phyloP scores from a whole-genome alignment of 2,797 vertebrate genomes.

The Danionella dracula region DNA sequence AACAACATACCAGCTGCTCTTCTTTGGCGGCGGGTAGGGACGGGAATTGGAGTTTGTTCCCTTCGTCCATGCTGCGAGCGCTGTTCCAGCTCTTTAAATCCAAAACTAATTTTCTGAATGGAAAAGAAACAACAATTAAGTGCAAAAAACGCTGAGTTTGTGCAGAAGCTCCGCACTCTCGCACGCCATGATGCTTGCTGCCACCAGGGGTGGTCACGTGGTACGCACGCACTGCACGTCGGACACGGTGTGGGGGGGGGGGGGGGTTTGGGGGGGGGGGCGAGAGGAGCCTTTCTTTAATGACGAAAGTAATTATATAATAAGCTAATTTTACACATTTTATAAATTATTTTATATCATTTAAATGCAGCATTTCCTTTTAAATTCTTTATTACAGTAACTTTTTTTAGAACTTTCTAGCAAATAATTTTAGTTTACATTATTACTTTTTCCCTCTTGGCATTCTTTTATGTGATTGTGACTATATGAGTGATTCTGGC shows the following conservation, averaged over 20 bases:
- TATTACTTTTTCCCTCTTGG: too few species aligned
- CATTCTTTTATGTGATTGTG: too few species aligned
- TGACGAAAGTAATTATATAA: too few species aligned
- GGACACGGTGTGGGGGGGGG: background rate
- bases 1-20: conserved; percentile 79
- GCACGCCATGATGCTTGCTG: conserved; percentile 86
- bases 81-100: conserved; percentile 35
- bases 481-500: too few species aligned
- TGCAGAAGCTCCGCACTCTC: conserved; percentile 66
- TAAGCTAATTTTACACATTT: too few species aligned
- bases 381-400: too few species aligned
- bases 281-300: too few species aligned
- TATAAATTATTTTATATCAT: too few species aligned
- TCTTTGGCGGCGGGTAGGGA: conserved; percentile 85
- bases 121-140: conserved; percentile 50
- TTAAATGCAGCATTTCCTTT: too few species aligned
- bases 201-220: conserved; percentile 64
- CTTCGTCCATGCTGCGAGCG: conserved; percentile 79
- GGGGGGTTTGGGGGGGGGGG: too few species aligned
- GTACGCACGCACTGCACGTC: conserved; percentile 18
- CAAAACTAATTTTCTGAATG: conserved; percentile 25
- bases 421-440: too few species aligned
- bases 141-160: conserved; percentile 55
- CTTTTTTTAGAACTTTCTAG: too few species aligned
- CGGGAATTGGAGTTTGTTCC: conserved; percentile 84